Percentiles rank a stretch among this genome's conserved stretches.
Evolutionary conservation across 1,140 invertebrate genomes (phyloP).

Genomic region (Cherax destructor): DNA sequence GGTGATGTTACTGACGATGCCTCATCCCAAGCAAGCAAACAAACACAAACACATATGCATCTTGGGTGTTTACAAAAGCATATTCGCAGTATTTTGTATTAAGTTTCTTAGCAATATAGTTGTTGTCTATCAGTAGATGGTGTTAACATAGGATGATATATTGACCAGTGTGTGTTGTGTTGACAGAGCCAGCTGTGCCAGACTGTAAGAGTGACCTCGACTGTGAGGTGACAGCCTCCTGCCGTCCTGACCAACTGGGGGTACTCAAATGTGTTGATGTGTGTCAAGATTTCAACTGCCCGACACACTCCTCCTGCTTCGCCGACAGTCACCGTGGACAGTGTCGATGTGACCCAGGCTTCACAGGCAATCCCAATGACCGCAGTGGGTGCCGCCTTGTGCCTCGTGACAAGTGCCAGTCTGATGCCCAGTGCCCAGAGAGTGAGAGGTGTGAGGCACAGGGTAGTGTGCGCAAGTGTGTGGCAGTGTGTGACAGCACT

Average conservation of each 20-base stretch:
- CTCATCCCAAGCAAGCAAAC: too few species aligned
- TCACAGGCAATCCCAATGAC: constrained; percentile 90
- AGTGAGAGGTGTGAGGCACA: constrained; percentile 83
- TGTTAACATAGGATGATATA: too few species aligned
- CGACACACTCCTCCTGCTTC: constrained; percentile 87
- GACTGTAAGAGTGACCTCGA: constrained; percentile 85
- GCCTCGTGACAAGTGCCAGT: constrained; percentile 84
- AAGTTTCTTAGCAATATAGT: too few species aligned
- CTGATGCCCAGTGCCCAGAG: constrained; percentile 88
- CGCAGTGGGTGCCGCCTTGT: constrained; percentile 86
- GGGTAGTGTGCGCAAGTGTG: constrained; percentile 79
- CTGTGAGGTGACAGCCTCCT: constrained; percentile 81
- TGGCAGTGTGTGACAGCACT: constrained; percentile 84
- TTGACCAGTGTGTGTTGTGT: neutral
- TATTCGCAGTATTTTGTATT: too few species aligned
- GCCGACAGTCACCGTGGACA: constrained; percentile 84
- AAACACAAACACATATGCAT: too few species aligned
- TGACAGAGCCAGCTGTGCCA: constrained; percentile 83
- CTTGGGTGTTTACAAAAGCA: too few species aligned
- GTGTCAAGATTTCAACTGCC: constrained; percentile 88
- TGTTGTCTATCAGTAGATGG: too few species aligned
- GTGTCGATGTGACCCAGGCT: constrained; percentile 88
- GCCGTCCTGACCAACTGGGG: constrained; percentile 87
- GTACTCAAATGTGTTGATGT: constrained; percentile 87
- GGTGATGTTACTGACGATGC: too few species aligned